A percentile compares a stretch with the other conserved stretches of the same genome.
phyloP scores from a whole-genome alignment of 2,113 vertebrate species.

The Myrmecophaga tridactyla region DNA sequence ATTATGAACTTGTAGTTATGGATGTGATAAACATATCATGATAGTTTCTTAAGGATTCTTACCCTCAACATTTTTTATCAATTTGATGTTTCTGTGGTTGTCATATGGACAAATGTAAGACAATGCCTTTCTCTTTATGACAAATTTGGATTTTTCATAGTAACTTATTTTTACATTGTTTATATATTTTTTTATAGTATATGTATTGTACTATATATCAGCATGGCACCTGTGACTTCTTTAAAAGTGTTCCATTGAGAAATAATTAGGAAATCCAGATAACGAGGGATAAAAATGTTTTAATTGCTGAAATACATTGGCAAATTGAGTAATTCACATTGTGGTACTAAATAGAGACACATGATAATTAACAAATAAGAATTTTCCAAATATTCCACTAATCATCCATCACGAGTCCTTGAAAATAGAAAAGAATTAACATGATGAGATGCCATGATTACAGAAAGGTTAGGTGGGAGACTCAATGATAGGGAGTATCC shows the following conservation, averaged over 20 bases:
- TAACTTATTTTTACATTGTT: background rate
- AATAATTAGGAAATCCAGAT: slow-evolving; percentile 49
- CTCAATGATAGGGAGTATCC: background rate
- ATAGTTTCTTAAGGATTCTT: background rate
- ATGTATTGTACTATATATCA: background rate
- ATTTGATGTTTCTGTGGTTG: background rate
- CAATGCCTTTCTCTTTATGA: background rate
- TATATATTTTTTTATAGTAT: background rate
- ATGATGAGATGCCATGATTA: background rate
- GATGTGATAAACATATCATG: background rate
- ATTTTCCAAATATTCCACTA: slow-evolving; percentile 48
- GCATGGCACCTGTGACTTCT: background rate
- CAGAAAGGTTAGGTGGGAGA: slow-evolving; percentile 4
- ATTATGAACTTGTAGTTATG: background rate
- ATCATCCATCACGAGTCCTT: background rate
- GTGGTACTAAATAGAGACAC: slow-evolving; percentile 35
- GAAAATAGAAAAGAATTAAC: background rate
- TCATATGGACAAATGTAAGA: background rate
- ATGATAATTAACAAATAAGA: slow-evolving; percentile 21
- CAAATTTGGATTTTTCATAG: background rate
- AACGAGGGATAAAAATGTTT: slow-evolving; percentile 76
- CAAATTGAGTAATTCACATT: slow-evolving; percentile 46
- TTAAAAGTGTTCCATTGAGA: slow-evolving; percentile 33
- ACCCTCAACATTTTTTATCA: background rate
- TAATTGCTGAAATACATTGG: slow-evolving; percentile 73